Evolutionary conservation across 2,113 vertebrate genomes (phyloP).

Genomic region (Catharus minimus): DNA sequence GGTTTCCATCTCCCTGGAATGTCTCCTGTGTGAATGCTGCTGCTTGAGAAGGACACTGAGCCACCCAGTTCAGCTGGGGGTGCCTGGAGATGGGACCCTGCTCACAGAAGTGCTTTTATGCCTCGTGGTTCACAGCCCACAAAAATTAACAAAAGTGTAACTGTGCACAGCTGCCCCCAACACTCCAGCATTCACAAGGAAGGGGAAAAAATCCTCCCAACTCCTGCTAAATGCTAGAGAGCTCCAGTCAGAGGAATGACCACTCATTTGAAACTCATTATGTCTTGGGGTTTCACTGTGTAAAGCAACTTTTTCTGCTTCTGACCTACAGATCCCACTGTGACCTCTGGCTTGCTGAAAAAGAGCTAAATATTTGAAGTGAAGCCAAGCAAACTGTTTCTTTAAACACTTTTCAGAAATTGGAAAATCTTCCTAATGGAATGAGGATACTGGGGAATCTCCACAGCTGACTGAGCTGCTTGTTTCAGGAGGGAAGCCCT

Average conservation of each 20-base stretch:
- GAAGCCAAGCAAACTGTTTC: conserved; percentile 69
- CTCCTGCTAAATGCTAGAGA: neutral
- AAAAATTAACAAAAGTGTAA: conserved; percentile 46
- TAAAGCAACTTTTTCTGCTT: conserved; percentile 34
- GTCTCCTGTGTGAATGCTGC: neutral
- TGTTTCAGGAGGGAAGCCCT: conserved; percentile 41
- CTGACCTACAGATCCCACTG: conserved; percentile 31
- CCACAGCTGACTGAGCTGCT: neutral
- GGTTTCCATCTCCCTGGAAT: conserved; percentile 37
- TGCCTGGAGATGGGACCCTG: neutral
- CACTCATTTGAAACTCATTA: neutral
- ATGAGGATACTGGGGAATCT: neutral
- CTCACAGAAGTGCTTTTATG: conserved; percentile 39
- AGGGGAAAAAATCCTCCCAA: neutral
- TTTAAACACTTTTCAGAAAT: conserved; percentile 59
- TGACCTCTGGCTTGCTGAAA: conserved; percentile 58
- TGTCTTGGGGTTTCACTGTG: conserved; percentile 2
- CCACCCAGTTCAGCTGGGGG: neutral
- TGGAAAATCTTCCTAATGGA: neutral
- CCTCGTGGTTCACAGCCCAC: neutral
- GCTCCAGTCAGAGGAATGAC: neutral
- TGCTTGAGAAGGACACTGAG: neutral
- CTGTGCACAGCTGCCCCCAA: neutral
- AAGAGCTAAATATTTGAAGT: conserved; percentile 67
- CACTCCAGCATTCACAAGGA: neutral